Evolutionary conservation across 2,888 invertebrate species (phyloP).

Genomic region (Tiliacea aurago): DNA sequence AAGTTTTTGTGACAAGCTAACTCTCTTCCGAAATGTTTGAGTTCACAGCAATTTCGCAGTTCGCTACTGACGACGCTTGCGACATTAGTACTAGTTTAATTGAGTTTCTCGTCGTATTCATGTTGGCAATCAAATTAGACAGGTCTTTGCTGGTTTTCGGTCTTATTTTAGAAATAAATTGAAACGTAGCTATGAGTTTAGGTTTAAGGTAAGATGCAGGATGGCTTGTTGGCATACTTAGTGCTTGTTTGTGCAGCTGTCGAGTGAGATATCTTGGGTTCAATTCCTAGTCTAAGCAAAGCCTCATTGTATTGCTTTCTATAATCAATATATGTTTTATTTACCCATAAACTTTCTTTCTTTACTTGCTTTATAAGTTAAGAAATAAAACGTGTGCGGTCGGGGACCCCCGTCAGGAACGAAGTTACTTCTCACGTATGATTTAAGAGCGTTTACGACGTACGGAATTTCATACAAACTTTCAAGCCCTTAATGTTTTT

Average conservation of each 20-base stretch:
- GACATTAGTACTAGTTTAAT: slow-evolving; percentile 71
- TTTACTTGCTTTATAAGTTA: no score
- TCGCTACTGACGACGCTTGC: slow-evolving; percentile 67
- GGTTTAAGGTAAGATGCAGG: not conserved
- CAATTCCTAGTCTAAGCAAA: not conserved
- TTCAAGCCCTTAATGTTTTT: no score
- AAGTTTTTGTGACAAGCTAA: slow-evolving; percentile 86
- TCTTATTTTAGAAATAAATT: slow-evolving; percentile 33
- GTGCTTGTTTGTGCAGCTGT: not conserved
- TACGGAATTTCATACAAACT: no score
- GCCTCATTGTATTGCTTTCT: no score
- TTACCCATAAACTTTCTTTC: no score
- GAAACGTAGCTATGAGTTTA: not conserved
- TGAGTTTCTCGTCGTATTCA: slow-evolving; percentile 67
- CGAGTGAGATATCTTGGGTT: not conserved
- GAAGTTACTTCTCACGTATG: no score
- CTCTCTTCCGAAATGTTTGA: slow-evolving; percentile 78
- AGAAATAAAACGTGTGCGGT: no score
- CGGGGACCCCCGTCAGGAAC: no score
- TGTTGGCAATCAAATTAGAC: slow-evolving; percentile 67
- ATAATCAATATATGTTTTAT: no score
- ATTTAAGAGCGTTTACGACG: no score
- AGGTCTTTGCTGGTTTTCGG: slow-evolving; percentile 35
- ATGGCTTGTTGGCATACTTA: no score
- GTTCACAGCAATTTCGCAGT: slow-evolving; percentile 78